Percentiles rank a stretch among this genome's conserved stretches.
Evolutionary conservation across 2,888 invertebrate species (phyloP).

Genomic region (Lucinisca nassula): DNA sequence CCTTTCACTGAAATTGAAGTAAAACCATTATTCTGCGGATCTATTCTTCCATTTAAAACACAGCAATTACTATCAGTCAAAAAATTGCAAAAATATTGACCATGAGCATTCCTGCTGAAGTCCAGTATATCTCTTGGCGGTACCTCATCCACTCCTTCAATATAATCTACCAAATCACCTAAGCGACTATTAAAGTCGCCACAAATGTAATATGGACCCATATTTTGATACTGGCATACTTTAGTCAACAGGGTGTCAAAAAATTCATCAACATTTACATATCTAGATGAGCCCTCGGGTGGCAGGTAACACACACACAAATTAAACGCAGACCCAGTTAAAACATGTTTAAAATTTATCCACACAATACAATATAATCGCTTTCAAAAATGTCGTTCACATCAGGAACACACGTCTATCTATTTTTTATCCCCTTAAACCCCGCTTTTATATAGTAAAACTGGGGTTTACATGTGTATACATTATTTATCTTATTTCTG

Average conservation of each 20-base stretch:
- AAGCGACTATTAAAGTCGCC: slow-evolving; percentile 27
- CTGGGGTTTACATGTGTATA: too few species aligned
- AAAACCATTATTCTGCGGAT: background rate
- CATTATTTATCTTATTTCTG: too few species aligned
- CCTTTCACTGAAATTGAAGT: background rate
- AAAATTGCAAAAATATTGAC: background rate
- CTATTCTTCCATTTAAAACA: slow-evolving; percentile 18
- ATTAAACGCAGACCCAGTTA: background rate
- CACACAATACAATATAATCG: slow-evolving; percentile 41
- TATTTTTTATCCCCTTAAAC: too few species aligned
- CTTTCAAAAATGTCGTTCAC: too few species aligned
- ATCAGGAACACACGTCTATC: too few species aligned
- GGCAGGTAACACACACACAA: slow-evolving; percentile 38
- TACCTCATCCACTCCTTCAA: slow-evolving; percentile 18
- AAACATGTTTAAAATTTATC: slow-evolving; percentile 21
- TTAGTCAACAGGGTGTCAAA: slow-evolving; percentile 13
- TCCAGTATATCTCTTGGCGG: slow-evolving; percentile 15
- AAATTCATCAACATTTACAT: slow-evolving; percentile 19
- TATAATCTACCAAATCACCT: slow-evolving; percentile 27
- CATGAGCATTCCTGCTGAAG: background rate
- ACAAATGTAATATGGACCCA: slow-evolving; percentile 9
- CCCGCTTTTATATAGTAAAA: too few species aligned
- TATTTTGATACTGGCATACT: slow-evolving; percentile 28
- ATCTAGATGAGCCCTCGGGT: slow-evolving; percentile 16
- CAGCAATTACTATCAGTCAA: background rate